Evolutionary conservation across 2,797 vertebrate genomes (phyloP).

Genomic region (Ataeniobius toweri): DNA sequence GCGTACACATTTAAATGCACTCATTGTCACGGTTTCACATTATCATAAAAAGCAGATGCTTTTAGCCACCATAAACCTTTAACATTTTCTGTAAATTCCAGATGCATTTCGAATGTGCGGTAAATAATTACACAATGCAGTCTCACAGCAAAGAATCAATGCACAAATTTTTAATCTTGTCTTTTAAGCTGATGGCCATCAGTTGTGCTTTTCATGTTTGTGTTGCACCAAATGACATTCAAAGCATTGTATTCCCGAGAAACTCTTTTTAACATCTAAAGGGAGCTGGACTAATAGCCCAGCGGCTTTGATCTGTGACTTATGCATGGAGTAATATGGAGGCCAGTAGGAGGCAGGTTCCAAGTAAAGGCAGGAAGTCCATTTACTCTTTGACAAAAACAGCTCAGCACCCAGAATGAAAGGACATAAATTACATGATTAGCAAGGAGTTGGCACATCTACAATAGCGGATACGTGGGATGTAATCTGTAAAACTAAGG

Average conservation of each 20-base stretch:
- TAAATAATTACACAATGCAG: slow-evolving; percentile 4
- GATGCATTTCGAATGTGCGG: neutral
- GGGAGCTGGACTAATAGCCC: neutral
- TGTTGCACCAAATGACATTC: neutral
- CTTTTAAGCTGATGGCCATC: neutral
- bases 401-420: neutral
- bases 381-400: neutral
- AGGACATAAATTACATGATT: neutral
- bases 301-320: neutral
- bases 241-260: neutral
- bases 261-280: neutral
- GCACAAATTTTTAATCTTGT: neutral
- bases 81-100: slow-evolving; percentile 1
- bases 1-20: neutral
- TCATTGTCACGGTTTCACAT: neutral
- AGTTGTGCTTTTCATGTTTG: neutral
- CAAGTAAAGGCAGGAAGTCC: neutral
- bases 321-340: neutral
- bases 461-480: neutral
- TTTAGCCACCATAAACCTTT: slow-evolving; percentile 3
- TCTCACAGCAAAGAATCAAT: neutral
- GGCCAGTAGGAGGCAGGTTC: neutral
- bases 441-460: neutral
- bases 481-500: neutral
- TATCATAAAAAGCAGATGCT: slow-evolving; percentile 9